Evolutionary conservation across 2,113 vertebrate genomes (phyloP), one percentile per base, ranked within the genome.

Genomic region (Labrus mixtus): DNA sequence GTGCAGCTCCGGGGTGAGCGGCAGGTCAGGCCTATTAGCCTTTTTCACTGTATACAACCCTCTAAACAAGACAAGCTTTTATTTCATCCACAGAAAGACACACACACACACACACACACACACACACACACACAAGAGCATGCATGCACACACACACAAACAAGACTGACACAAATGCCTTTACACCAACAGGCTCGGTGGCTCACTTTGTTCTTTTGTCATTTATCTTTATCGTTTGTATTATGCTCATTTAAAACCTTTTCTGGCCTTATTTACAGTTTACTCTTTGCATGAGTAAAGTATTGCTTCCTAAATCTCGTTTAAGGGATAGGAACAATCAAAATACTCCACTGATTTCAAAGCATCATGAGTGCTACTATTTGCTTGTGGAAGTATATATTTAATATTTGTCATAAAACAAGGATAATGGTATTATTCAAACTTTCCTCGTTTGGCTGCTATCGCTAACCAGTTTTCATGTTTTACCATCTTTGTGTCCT

Each of bases 11-110:
- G 51, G 89, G 78, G 85, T 93, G 91, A 92, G 78, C 73, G 79
- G 61, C 71, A 59, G 88, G 92, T 89, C 89, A 93, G 62, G 60
- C 90, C 84, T 91, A 91, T 91, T 93, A 87, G 92, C 88, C 90
- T 91, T 90, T 93, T 89, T 67, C 82, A 86, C 88, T 87, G 88
- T 87, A 82, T 77, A 41, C 53, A 60, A 77, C 72, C 71, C 53
- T 50, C 86, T 81, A 85, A 91, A 92, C 89, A 92, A 89, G 82
- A 88, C 86, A 57, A 76, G 89, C 91, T 91, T 90, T 91, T 67
- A 90, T 88, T 81, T 89, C 78, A 78, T 65, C 84, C 81, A 83
- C 63, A 72, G 25, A 68, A 59, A 46, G 19, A 71, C 17, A 79
- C 48, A 53, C 68, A 12, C 73, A 69, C 76, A 68, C 36, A 16